Conservation (phyloP, 2,113 vertebrate species). For the Lota lota region DNA sequence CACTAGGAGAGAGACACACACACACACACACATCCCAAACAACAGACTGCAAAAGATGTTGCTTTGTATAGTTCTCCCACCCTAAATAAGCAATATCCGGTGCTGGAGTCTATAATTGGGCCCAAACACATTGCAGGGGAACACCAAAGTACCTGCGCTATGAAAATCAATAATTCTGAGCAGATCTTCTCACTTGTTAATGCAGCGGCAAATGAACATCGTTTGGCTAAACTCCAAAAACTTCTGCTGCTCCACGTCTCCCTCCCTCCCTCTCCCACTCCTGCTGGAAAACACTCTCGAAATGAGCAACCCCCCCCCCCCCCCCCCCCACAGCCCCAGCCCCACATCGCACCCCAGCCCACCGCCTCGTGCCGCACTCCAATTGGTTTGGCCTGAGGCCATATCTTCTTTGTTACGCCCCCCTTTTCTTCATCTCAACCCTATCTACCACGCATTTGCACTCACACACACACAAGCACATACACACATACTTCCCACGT, state of each 20-base stretch:
- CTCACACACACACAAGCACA: not conserved
- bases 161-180: slow-evolving; percentile 43
- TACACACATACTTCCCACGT: not conserved
- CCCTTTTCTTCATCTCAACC: slow-evolving; percentile 13
- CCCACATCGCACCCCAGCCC: not conserved
- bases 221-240: slow-evolving; percentile 42
- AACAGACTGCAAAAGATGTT: too few species aligned
- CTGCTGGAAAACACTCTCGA: too few species aligned
- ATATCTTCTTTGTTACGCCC: not conserved
- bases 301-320: not conserved
- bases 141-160: slow-evolving; percentile 40
- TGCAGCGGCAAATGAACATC: slow-evolving; percentile 51
- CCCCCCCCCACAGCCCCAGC: not conserved
- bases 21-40: too few species aligned
- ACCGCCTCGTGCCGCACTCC: not conserved
- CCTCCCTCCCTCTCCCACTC: not conserved
- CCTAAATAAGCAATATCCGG: slow-evolving; percentile 55
- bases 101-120: slow-evolving; percentile 43
- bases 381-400: not conserved
- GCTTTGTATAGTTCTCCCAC: slow-evolving; percentile 33
- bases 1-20: slow-evolving; percentile 2
- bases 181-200: slow-evolving; percentile 43
- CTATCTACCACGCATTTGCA: not conserved
- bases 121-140: slow-evolving; percentile 53
- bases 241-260: not conserved